Percentiles rank a stretch among this genome's conserved stretches.
phyloP scores from a whole-genome alignment of 2,113 vertebrate genomes.

The Rhabdornis inornatus region DNA sequence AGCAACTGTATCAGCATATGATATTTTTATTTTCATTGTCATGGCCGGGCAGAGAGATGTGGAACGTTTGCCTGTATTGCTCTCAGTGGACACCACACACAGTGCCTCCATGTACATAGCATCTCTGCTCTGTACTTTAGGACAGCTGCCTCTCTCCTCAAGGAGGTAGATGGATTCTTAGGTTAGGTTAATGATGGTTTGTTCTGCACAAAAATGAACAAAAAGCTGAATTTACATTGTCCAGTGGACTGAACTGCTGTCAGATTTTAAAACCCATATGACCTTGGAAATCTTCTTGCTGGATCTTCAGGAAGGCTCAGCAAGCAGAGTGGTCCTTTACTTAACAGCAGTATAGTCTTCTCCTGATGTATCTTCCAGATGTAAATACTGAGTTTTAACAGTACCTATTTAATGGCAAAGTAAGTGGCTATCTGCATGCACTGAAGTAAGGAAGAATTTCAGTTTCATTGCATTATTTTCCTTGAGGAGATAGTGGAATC shows the following conservation, averaged over 20 bases:
- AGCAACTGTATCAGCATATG: neutral
- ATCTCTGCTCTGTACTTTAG: neutral
- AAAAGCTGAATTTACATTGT: neutral
- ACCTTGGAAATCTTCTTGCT: neutral
- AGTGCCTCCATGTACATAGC: neutral
- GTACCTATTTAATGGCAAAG: neutral
- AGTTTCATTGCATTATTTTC: neutral
- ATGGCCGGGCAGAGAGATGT: neutral
- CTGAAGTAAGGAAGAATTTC: neutral
- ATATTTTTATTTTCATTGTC: neutral
- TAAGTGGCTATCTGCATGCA: neutral
- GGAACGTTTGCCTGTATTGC: neutral
- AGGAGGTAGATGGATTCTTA: neutral
- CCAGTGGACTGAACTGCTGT: neutral
- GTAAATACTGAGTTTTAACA: neutral
- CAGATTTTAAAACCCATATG: neutral
- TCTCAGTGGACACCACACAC: rapidly evolving
- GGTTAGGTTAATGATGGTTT: neutral
- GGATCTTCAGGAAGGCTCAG: neutral
- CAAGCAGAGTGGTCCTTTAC: neutral
- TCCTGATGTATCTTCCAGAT: neutral
- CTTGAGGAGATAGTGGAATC: neutral
- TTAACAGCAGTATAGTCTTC: neutral
- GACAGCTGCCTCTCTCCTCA: neutral
- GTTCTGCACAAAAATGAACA: neutral